These are phyloP conservation scores for Amphipyra tragopoginis DNA, from an alignment of 2,888 invertebrate genomes.

Conservation along the genomic window DNA sequence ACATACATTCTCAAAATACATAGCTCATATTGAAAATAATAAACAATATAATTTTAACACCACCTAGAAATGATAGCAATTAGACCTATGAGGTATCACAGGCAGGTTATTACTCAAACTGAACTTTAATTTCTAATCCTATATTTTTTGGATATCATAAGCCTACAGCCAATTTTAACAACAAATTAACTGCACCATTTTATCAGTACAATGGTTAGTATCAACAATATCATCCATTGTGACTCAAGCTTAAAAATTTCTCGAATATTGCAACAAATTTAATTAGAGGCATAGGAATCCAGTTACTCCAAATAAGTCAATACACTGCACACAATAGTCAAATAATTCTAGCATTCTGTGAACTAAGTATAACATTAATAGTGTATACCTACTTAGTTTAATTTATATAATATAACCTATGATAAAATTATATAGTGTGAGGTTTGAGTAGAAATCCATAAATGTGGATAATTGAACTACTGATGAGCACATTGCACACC, in stretches of 20 bases:
- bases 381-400: slow-evolving; percentile 68
- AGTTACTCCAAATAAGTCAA: slow-evolving; percentile 62
- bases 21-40: slow-evolving; percentile 42
- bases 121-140: slow-evolving; percentile 41
- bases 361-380: slow-evolving; percentile 66
- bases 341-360: slow-evolving; percentile 67
- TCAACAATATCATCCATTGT: slow-evolving; percentile 31
- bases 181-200: slow-evolving; percentile 40
- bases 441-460: slow-evolving; percentile 81
- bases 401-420: slow-evolving; percentile 81
- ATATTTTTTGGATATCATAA: slow-evolving; percentile 32
- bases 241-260: slow-evolving; percentile 46
- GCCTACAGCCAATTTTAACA: slow-evolving; percentile 46
- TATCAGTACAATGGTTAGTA: slow-evolving; percentile 23
- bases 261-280: slow-evolving; percentile 54
- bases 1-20: too few relatives aligned
- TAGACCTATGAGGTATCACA: slow-evolving; percentile 63
- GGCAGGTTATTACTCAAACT: slow-evolving; percentile 58
- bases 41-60: slow-evolving; percentile 59
- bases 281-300: slow-evolving; percentile 50
- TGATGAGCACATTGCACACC: slow-evolving; percentile 96
- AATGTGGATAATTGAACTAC: slow-evolving; percentile 87
- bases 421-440: slow-evolving; percentile 82
- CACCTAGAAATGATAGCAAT: slow-evolving; percentile 54
- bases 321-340: slow-evolving; percentile 64